These are phyloP conservation scores for Mythimna ferrago DNA, from an alignment of 2,888 invertebrate species.

Conservation along the genomic window DNA sequence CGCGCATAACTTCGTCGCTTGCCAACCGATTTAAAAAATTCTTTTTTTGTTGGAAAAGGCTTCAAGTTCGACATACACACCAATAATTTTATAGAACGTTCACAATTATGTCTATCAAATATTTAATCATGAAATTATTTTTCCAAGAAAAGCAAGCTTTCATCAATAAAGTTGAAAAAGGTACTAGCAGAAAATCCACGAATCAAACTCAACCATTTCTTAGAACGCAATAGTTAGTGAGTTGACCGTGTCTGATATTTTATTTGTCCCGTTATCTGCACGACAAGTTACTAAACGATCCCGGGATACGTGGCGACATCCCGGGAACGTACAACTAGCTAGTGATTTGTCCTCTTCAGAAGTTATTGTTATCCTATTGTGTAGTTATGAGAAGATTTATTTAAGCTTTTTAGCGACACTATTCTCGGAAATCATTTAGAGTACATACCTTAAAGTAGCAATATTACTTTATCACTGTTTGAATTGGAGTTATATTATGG, in stretches of 20 bases:
- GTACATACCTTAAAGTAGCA: background rate
- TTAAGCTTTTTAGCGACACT: background rate
- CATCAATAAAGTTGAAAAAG: background rate
- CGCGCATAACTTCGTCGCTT: too few species aligned
- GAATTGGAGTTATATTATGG: background rate
- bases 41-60: too few species aligned
- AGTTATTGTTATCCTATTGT: constrained; percentile 25
- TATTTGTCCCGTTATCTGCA: constrained; percentile 62
- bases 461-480: background rate
- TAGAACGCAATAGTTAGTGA: constrained; percentile 14
- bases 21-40: too few species aligned
- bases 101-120: too few species aligned
- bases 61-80: too few species aligned
- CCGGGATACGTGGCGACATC: constrained; percentile 45
- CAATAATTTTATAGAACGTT: too few species aligned
- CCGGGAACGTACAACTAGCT: constrained; percentile 26
- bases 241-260: constrained; percentile 52
- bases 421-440: background rate
- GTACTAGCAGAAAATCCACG: background rate
- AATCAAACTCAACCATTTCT: constrained; percentile 16
- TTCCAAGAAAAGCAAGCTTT: background rate
- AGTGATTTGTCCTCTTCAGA: constrained; percentile 26
- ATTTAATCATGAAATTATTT: too few species aligned
- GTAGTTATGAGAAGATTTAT: background rate
- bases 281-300: constrained; percentile 60